Evolutionary conservation across 2,888 invertebrate genomes (phyloP), one percentile per base, ranked within the genome.

Genomic region (Alentia gelatinosa): DNA sequence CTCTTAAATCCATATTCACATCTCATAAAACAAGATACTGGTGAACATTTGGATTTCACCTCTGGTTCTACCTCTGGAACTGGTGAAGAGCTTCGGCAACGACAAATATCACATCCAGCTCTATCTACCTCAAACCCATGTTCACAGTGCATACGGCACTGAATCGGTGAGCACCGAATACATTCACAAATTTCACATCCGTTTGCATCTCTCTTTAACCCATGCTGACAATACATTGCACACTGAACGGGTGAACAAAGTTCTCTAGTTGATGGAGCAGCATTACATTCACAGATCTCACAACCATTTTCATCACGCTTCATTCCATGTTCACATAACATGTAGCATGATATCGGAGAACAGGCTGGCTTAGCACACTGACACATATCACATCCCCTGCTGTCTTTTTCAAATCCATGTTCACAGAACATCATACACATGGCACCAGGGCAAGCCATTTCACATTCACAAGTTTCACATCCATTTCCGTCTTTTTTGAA

Each of bases 211-310:
- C n/a, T 68, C 79, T 89, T 47, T 39, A 90, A 86, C 26, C 91
- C 91, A 88, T 91, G 88, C 50, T 91, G 88, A 40, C 91, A 91
- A 68, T 91, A 47, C 90, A 91, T 90, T 12, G 5, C 12, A 50
- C 91, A 91, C 68, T 47, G 30, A n/a, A 42, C 3, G 5, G 84
- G 84, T 4, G 84, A 30, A 84, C 84, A 84, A 9, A 15, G 74
- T 9, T 79, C n/a, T 50, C 50, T 19, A 50, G 23, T 50, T 50
- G 50, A 23, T 50, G 50, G 50, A 50, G 50, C 50, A 50, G 35
- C 33, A 79, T 79, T 79, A 79, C 91, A 91, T 15, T 35, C 39
- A 89, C 91, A 91, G 30, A 89, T 12, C 12, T n/a, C 40, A 89
- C 91, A 91, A 39, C 89, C 91, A 47, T 88, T 19, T 40, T 9